phyloP scores from a whole-genome alignment of 1,140 invertebrate species.

The Popillia japonica region DNA sequence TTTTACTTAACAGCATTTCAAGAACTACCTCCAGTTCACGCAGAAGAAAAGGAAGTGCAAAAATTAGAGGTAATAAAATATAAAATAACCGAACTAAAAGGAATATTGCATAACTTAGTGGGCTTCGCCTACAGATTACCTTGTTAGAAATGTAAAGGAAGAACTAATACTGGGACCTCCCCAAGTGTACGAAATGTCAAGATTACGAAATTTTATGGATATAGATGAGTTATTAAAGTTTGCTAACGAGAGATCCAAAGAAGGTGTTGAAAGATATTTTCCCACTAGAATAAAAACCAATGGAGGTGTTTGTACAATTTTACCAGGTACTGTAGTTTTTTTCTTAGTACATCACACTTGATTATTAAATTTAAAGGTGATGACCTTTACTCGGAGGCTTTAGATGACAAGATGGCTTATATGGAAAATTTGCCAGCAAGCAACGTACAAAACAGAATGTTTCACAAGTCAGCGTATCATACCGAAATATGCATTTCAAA shows the following conservation, averaged over 20 bases:
- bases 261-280: constrained; percentile 59
- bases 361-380: constrained; percentile 30
- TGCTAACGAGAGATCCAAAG: constrained; percentile 57
- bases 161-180: constrained; percentile 63
- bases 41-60: constrained; percentile 73
- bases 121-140: constrained; percentile 57
- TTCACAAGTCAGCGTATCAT: constrained; percentile 4
- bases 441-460: constrained; percentile 28
- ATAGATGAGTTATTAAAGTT: constrained; percentile 62
- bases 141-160: constrained; percentile 52
- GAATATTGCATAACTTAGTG: constrained; percentile 10
- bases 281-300: constrained; percentile 61
- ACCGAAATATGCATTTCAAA: constrained; percentile 22
- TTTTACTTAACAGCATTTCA: constrained; percentile 78
- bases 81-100: background rate
- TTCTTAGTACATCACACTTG: background rate
- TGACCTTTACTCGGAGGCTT: constrained; percentile 34
- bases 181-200: constrained; percentile 66
- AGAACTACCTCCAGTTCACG: constrained; percentile 64
- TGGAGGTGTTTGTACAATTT: constrained; percentile 56
- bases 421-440: constrained; percentile 27
- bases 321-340: constrained; percentile 56
- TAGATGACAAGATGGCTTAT: constrained; percentile 16
- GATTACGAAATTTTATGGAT: constrained; percentile 59
- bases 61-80: constrained; percentile 67